Conservation (phyloP, 1,140 invertebrate species). For the Caenorhabditis brenneri region DNA sequence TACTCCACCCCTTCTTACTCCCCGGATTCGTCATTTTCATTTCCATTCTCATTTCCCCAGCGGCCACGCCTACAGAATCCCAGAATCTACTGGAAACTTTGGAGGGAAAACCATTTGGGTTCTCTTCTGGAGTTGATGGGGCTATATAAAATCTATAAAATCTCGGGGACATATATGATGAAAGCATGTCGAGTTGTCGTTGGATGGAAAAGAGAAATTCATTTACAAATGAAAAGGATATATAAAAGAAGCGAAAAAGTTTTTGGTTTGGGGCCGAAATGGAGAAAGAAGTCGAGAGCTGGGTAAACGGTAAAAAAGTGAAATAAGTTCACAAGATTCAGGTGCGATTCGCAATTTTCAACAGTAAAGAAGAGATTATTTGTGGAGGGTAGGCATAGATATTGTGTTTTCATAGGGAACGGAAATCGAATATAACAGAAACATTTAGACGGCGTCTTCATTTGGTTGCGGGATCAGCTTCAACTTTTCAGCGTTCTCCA, state of each 20-base stretch:
- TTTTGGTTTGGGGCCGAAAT: no score
- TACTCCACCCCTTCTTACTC: not conserved
- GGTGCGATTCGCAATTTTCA: not conserved
- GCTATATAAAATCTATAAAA: conserved; percentile 12
- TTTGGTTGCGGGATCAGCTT: not conserved
- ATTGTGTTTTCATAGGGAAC: not conserved
- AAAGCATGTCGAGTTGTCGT: not conserved
- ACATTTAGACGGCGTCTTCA: not conserved
- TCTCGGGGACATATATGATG: not conserved
- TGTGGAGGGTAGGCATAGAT: no score
- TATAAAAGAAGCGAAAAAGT: no score
- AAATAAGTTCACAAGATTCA: not conserved
- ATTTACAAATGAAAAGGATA: not conserved
- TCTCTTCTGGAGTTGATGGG: conserved; percentile 14
- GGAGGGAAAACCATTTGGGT: not conserved
- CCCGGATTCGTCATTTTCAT: conserved; percentile 14
- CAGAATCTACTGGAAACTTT: no score
- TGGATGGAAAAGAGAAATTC: not conserved
- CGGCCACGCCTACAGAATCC: not conserved
- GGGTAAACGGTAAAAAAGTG: not conserved
- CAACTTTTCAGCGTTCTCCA: conserved; percentile 23
- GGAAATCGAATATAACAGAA: not conserved
- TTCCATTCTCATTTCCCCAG: not conserved
- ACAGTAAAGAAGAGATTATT: not conserved
- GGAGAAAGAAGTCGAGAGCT: not conserved